phyloP scores from a whole-genome alignment of 2,888 invertebrate species.

The Cryptosula pallasiana region DNA sequence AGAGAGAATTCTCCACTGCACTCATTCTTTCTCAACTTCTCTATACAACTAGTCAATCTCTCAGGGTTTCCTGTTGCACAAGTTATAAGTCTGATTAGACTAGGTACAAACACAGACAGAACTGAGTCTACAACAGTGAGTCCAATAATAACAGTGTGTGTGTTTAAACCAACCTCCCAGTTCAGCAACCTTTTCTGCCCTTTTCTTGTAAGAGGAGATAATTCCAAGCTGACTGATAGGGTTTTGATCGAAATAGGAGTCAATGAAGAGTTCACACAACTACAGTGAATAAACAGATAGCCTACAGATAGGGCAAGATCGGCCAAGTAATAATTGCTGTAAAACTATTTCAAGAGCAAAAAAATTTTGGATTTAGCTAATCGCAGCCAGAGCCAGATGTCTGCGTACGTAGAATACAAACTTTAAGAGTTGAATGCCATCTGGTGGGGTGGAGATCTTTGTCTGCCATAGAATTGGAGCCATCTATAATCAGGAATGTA shows the following conservation, averaged over 20 bases:
- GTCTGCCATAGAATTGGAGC: constrained; percentile 87
- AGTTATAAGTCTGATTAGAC: too few species aligned
- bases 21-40: constrained; percentile 59
- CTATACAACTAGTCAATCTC: constrained; percentile 52
- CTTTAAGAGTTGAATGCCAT: constrained; percentile 79
- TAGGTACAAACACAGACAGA: too few species aligned
- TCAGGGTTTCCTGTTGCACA: constrained; percentile 53
- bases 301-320: too few species aligned
- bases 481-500: constrained; percentile 82
- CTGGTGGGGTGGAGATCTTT: constrained; percentile 93
- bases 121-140: too few species aligned
- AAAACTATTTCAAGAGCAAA: too few species aligned
- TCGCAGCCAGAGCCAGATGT: too few species aligned
- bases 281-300: constrained; percentile 58
- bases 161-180: constrained; percentile 74
- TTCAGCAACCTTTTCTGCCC: constrained; percentile 86
- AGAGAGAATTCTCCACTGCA: constrained; percentile 89
- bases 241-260: constrained; percentile 97
- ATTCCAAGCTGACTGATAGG: constrained; percentile 95
- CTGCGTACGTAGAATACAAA: constrained; percentile 54
- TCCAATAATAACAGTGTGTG: too few species aligned
- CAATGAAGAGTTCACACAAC: constrained; percentile 85
- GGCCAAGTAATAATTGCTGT: too few species aligned
- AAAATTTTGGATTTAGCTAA: too few species aligned
- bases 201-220: constrained; percentile 82